A percentile compares a stretch with the other conserved stretches of the same genome.
phyloP scores from a whole-genome alignment of 1,140 invertebrate species.

The Hormaphis cornu region DNA sequence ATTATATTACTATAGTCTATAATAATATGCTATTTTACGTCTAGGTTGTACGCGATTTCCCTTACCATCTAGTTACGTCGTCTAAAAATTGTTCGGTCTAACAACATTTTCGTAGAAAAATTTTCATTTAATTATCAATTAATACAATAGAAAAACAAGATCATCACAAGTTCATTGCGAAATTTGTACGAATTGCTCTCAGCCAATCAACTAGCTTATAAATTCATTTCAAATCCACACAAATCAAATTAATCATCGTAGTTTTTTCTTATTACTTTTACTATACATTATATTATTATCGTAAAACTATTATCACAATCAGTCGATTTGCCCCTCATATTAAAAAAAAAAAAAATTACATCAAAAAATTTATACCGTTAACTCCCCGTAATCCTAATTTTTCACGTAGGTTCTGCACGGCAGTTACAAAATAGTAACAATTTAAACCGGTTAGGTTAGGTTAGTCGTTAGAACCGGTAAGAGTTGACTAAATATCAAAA shows the following conservation, averaged over 20 bases:
- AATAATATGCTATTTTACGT: background rate
- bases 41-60: constrained; percentile 24
- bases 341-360: constrained; percentile 3
- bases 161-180: constrained; percentile 31
- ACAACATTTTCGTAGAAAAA: constrained; percentile 13
- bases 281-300: background rate
- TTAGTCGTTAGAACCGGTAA: too few species aligned
- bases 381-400: too few species aligned
- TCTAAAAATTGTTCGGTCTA: constrained; percentile 21
- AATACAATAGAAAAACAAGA: background rate
- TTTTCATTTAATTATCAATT: background rate
- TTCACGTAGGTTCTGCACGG: too few species aligned
- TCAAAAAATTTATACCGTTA: background rate
- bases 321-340: constrained; percentile 22
- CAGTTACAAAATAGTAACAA: too few species aligned
- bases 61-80: constrained; percentile 26
- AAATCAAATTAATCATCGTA: background rate
- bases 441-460: too few species aligned
- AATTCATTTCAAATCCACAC: constrained; percentile 19
- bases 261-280: background rate
- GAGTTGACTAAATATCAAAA: too few species aligned
- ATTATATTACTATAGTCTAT: too few species aligned
- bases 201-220: constrained; percentile 25
- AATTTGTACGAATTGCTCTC: constrained; percentile 30
- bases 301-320: constrained; percentile 32